phyloP scores from a whole-genome alignment of 2,888 invertebrate species.

The Strigamia maritima region DNA sequence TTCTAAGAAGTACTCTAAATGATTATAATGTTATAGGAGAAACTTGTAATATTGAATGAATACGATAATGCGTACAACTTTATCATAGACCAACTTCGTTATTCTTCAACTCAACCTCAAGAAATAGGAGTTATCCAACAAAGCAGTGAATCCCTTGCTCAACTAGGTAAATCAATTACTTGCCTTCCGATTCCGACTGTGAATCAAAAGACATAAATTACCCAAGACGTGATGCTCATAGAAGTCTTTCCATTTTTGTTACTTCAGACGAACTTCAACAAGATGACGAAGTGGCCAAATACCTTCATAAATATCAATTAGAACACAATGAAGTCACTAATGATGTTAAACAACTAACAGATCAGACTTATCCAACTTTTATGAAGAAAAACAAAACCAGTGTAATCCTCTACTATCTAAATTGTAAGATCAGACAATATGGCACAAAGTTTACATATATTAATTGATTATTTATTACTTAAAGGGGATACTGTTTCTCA shows the following conservation, averaged over 20 bases:
- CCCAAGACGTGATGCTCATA: no score
- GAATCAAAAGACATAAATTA: not conserved
- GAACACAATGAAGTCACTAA: not conserved
- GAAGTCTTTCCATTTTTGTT: not conserved
- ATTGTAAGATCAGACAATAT: not conserved
- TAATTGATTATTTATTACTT: not conserved
- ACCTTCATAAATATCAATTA: not conserved
- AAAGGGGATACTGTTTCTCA: constrained; percentile 19
- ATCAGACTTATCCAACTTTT: not conserved
- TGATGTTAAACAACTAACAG: not conserved
- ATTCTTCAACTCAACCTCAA: not conserved
- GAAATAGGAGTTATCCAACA: not conserved
- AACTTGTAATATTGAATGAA: not conserved
- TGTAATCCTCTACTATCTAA: not conserved
- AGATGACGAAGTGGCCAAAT: constrained; percentile 3
- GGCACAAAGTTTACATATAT: not conserved
- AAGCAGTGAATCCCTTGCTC: not conserved
- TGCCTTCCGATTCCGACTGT: not conserved
- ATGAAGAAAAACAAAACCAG: not conserved
- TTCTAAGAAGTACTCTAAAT: not conserved
- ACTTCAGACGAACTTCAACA: not conserved
- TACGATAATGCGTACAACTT: constrained; percentile 21
- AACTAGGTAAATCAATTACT: not conserved
- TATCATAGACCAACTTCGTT: constrained; percentile 2
- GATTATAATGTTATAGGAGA: not conserved